Evolutionary conservation across 2,797 vertebrate species (phyloP).

Genomic region (Urosaurus nigricauda): DNA sequence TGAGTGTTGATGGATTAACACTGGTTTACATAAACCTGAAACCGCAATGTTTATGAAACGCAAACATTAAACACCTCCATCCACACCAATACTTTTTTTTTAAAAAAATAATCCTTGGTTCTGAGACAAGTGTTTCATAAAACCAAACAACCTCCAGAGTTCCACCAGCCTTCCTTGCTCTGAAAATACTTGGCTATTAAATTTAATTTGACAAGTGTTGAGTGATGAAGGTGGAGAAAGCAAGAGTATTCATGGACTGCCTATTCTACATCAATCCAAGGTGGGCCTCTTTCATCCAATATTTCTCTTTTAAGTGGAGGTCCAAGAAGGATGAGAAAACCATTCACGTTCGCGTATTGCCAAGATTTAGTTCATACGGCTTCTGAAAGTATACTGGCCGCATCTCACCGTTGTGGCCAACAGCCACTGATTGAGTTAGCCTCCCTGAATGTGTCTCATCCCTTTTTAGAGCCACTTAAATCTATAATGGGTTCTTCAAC

Average conservation of each 20-base stretch:
- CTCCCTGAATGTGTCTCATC: neutral
- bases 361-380: neutral
- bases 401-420: neutral
- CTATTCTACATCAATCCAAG: no score
- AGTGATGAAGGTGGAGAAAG: neutral
- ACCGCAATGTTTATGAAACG: neutral
- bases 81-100: neutral
- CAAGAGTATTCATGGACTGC: neutral
- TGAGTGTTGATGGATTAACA: neutral
- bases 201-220: neutral
- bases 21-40: constrained; percentile 23
- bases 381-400: neutral
- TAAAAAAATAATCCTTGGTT: neutral
- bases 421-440: neutral
- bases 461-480: neutral
- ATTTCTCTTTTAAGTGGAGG: neutral
- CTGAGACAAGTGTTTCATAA: neutral
- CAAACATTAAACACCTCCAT: neutral
- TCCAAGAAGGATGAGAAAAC: neutral
- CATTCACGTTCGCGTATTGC: no score
- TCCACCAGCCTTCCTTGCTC: neutral
- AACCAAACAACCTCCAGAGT: rapidly evolving
- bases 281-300: neutral
- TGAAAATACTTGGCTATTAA: neutral
- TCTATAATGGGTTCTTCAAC: no score